Conservation (phyloP, 2,888 invertebrate genomes). For the Cheilosia variabilis region DNA sequence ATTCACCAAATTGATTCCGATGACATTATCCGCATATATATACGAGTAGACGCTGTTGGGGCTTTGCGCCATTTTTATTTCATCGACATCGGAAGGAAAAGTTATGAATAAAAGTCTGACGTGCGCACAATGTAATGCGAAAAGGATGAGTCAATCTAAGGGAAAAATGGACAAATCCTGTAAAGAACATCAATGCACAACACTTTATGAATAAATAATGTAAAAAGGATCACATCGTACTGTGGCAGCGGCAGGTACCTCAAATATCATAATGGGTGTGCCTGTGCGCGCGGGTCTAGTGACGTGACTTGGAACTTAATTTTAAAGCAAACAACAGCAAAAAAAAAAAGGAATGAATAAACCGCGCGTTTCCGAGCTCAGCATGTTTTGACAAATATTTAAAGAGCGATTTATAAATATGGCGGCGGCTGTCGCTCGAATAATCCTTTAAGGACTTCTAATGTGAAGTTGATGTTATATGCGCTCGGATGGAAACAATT, state of each 20-base stretch:
- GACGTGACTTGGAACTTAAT: slow-evolving; percentile 54
- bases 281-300: slow-evolving; percentile 8
- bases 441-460: too few relatives aligned
- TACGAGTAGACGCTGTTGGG: neutral
- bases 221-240: slow-evolving; percentile 49
- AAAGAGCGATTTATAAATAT: slow-evolving; percentile 7
- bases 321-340: neutral
- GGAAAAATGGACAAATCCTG: slow-evolving; percentile 56
- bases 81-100: slow-evolving; percentile 2
- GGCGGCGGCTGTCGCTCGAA: too few relatives aligned
- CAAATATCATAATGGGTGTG: slow-evolving; percentile 59
- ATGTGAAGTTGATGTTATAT: too few relatives aligned
- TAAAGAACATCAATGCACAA: slow-evolving; percentile 60
- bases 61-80: neutral
- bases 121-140: slow-evolving; percentile 27
- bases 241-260: slow-evolving; percentile 54
- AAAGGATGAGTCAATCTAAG: slow-evolving; percentile 53
- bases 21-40: neutral
- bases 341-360: neutral
- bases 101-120: slow-evolving; percentile 40
- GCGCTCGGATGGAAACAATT: too few relatives aligned
- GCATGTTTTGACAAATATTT: slow-evolving; percentile 37
- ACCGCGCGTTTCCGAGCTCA: neutral
- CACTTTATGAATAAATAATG: slow-evolving; percentile 68
- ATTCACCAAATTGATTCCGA: slow-evolving; percentile 21